Percentiles rank a stretch among this genome's conserved stretches.
Conservation (phyloP, 2,888 invertebrate species). For the Dasypolia templi region DNA sequence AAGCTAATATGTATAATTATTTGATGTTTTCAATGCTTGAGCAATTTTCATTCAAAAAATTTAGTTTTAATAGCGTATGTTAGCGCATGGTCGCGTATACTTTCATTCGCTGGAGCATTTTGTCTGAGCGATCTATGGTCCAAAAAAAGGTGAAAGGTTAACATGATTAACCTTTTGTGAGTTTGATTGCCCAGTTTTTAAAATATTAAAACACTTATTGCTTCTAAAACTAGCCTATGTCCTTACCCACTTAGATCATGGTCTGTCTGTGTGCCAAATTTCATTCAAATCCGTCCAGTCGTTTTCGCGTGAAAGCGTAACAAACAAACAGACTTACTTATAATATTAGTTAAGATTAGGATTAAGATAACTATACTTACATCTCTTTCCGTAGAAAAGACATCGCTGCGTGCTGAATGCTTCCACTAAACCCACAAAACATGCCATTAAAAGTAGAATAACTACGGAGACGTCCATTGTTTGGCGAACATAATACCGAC, state of each 20-base stretch:
- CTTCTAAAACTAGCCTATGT: too few species aligned
- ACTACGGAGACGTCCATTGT: constrained; percentile 72
- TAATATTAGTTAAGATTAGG: too few species aligned
- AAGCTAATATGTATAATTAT: neutral
- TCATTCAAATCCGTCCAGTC: too few species aligned
- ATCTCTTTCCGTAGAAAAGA: constrained; percentile 70
- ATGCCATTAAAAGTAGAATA: constrained; percentile 70
- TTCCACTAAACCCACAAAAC: constrained; percentile 62
- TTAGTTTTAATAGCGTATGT: too few species aligned
- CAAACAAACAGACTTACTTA: too few species aligned
- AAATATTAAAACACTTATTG: neutral
- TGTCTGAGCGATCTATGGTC: neutral
- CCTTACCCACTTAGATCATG: too few species aligned
- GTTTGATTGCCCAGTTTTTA: neutral
- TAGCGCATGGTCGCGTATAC: neutral
- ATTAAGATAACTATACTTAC: too few species aligned
- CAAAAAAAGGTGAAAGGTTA: neutral
- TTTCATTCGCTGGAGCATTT: neutral
- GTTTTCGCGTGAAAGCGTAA: too few species aligned
- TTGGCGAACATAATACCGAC: constrained; percentile 51
- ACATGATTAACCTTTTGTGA: too few species aligned
- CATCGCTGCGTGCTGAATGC: constrained; percentile 72
- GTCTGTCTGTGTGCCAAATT: too few species aligned
- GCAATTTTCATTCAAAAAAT: neutral
- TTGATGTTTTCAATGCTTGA: neutral